Conservation (phyloP, 2,113 vertebrate species). For the Potamarius usumacintae region DNA sequence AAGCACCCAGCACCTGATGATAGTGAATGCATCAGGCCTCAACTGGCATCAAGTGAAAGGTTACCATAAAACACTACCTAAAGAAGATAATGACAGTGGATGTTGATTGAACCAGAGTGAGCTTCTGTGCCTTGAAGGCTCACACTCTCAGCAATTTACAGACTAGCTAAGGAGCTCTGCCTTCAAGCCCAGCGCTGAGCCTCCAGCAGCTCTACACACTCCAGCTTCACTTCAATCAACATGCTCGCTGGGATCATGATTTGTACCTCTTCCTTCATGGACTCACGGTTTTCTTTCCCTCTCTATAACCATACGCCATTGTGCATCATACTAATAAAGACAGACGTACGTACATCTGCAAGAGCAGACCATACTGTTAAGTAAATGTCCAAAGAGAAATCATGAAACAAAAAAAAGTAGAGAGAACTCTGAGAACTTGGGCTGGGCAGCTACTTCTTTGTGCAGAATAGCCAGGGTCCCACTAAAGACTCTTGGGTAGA, state of each 20-base stretch:
- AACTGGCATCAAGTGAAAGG: not conserved
- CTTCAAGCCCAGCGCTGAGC: not conserved
- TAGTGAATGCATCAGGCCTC: not conserved
- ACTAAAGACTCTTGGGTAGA: not conserved
- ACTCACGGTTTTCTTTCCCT: not conserved
- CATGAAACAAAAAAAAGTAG: no score
- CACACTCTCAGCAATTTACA: no score
- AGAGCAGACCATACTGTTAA: no score
- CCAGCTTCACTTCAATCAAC: not conserved
- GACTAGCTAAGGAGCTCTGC: no score
- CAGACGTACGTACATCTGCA: no score
- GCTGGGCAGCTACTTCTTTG: not conserved
- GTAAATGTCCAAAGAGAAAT: no score
- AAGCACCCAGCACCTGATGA: not conserved
- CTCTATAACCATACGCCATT: not conserved
- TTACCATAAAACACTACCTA: not conserved
- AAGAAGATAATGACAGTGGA: not conserved
- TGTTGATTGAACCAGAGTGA: not conserved
- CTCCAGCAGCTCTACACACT: not conserved
- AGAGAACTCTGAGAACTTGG: no score
- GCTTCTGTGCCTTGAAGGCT: no score
- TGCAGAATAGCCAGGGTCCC: not conserved
- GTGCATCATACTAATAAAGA: not conserved
- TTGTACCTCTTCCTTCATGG: not conserved
- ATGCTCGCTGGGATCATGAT: not conserved